A percentile compares a stretch with the other conserved stretches of the same genome.
Conservation (phyloP, 2,888 invertebrate genomes). For the Tineola bisselliella region DNA sequence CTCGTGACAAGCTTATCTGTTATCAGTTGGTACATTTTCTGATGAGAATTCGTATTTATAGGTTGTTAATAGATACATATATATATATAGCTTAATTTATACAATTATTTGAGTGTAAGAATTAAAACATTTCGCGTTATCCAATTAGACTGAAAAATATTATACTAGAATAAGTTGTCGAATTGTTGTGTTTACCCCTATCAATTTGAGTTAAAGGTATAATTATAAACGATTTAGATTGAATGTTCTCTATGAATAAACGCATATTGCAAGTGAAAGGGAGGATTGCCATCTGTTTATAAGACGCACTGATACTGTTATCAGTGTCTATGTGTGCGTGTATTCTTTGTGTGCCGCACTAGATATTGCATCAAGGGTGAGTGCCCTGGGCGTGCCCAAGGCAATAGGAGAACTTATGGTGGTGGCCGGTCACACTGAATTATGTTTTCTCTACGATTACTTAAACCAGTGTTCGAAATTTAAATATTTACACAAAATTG, state of each 20-base stretch:
- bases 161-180: no score
- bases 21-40: slow-evolving; percentile 49
- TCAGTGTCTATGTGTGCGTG: slow-evolving; percentile 7
- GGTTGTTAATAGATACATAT: background rate
- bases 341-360: slow-evolving; percentile 13
- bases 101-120: no score
- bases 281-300: slow-evolving; percentile 49
- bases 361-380: slow-evolving; percentile 48
- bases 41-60: slow-evolving; percentile 41
- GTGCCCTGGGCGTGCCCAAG: slow-evolving; percentile 58
- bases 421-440: slow-evolving; percentile 19
- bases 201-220: no score
- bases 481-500: slow-evolving; percentile 1
- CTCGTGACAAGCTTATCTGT: slow-evolving; percentile 59
- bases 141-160: no score
- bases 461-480: background rate
- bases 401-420: slow-evolving; percentile 44
- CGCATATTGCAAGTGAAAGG: slow-evolving; percentile 44
- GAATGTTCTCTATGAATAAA: background rate
- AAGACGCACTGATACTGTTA: slow-evolving; percentile 4
- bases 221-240: no score
- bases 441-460: slow-evolving; percentile 1
- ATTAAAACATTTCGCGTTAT: no score
- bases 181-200: no score
- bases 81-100: background rate